Conservation (phyloP, 2,888 invertebrate species). For the Drosophila testacea region DNA sequence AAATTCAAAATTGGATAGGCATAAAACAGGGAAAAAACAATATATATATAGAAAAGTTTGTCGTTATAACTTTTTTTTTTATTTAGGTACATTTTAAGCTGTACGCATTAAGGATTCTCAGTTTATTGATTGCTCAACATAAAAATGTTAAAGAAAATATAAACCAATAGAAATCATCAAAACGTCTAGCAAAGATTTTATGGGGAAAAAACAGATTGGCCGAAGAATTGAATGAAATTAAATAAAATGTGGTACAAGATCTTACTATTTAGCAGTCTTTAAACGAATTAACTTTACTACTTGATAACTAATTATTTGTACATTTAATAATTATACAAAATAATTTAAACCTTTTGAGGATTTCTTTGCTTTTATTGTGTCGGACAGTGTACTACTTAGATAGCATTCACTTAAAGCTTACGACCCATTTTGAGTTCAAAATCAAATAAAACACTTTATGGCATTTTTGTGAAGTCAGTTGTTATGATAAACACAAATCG, state of each 20-base stretch:
- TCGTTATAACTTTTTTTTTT: conserved; percentile 56
- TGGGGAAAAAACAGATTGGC: conserved; percentile 9
- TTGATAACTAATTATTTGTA: conserved; percentile 23
- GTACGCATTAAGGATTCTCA: conserved; percentile 30
- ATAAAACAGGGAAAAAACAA: conserved; percentile 64
- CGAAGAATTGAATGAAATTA: conserved; percentile 21
- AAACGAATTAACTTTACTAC: conserved; percentile 35
- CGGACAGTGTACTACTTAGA: conserved; percentile 29
- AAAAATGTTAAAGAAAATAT: background rate
- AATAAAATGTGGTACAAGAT: conserved; percentile 1
- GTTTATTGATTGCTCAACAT: conserved; percentile 21
- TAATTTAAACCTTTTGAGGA: conserved; percentile 45
- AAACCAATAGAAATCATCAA: conserved; percentile 32
- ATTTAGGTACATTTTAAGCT: conserved; percentile 11
- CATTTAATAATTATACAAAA: conserved; percentile 21
- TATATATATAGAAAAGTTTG: conserved; percentile 72
- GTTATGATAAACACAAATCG: conserved; percentile 48
- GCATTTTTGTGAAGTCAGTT: conserved; percentile 76
- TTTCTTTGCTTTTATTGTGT: conserved; percentile 46
- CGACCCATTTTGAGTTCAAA: conserved; percentile 30
- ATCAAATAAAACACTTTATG: conserved; percentile 56
- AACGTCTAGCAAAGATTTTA: conserved; percentile 30
- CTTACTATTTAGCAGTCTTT: conserved; percentile 27
- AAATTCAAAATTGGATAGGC: conserved; percentile 68
- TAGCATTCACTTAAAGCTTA: conserved; percentile 25